phyloP scores from a whole-genome alignment of 2,797 vertebrate species.

The Neomorphus geoffroyi region DNA sequence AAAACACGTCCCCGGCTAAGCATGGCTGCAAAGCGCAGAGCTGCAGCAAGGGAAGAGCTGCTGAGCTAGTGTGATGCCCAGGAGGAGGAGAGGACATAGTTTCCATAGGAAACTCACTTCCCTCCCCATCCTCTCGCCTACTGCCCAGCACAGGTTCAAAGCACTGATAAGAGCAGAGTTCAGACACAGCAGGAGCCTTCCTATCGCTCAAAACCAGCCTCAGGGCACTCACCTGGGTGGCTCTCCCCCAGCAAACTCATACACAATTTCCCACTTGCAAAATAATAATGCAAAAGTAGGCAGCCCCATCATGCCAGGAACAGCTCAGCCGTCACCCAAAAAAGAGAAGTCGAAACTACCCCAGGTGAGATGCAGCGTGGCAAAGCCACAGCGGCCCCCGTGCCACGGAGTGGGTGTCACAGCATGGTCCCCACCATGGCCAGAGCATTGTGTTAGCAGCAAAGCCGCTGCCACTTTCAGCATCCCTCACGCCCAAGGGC shows the following conservation, averaged over 20 bases:
- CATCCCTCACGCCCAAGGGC: not conserved
- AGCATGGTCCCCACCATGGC: rapidly evolving
- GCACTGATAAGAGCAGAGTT: not conserved
- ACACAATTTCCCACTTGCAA: not conserved
- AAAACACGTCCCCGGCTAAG: not conserved
- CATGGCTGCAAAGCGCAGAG: not conserved
- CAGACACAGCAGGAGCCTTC: not conserved
- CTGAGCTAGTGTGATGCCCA: rapidly evolving
- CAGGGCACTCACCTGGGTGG: not conserved
- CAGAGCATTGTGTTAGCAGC: rapidly evolving
- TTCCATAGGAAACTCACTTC: not conserved
- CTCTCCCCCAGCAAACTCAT: not conserved
- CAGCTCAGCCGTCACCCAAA: not conserved
- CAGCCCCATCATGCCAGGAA: not conserved
- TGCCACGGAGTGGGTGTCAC: rapidly evolving
- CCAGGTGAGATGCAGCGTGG: not conserved
- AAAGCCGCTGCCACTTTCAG: rapidly evolving
- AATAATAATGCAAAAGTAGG: not conserved
- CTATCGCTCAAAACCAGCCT: rapidly evolving
- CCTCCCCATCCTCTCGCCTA: not conserved
- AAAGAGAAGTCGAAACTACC: not conserved
- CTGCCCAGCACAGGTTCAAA: not conserved
- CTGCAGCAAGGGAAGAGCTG: not conserved
- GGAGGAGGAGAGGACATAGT: rapidly evolving
- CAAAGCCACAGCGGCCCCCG: rapidly evolving